Evolutionary conservation across 2,113 vertebrate species (phyloP).

Genomic region (Atractosteus spatula): DNA sequence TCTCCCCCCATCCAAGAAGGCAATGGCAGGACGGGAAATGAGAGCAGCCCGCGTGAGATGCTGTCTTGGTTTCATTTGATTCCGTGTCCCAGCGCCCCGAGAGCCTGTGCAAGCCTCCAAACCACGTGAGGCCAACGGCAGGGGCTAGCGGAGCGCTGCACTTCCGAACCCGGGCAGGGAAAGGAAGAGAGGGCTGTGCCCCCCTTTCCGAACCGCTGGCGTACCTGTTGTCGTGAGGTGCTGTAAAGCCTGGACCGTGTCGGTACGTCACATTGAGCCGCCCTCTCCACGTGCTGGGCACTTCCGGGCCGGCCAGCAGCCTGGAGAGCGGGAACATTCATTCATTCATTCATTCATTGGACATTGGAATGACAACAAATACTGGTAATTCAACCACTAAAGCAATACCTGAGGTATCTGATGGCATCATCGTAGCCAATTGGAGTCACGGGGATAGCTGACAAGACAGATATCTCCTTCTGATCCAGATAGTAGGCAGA

Average conservation of each 20-base stretch:
- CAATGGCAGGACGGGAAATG: too few species aligned
- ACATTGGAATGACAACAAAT: not conserved
- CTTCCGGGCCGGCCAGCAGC: constrained; percentile 19
- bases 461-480: not conserved
- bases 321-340: constrained; percentile 1
- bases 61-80: too few species aligned
- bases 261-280: constrained; percentile 19
- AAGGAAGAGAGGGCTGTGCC: too few species aligned
- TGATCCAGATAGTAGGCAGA: constrained; percentile 23
- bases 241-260: constrained; percentile 22
- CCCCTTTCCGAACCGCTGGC: too few species aligned
- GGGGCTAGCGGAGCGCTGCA: too few species aligned
- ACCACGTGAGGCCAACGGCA: too few species aligned
- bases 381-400: too few species aligned
- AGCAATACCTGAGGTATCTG: constrained; percentile 24
- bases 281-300: constrained; percentile 14
- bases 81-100: too few species aligned
- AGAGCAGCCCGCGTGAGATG: too few species aligned
- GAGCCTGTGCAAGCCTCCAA: too few species aligned
- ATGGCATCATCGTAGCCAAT: constrained; percentile 27
- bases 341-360: not conserved
- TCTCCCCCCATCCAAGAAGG: too few species aligned
- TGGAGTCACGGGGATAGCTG: constrained; percentile 24
- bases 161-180: too few species aligned
- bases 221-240: constrained; percentile 17